phyloP scores from a whole-genome alignment of 92 coral and sea anemone species.

The Phenganax subtilis region DNA sequence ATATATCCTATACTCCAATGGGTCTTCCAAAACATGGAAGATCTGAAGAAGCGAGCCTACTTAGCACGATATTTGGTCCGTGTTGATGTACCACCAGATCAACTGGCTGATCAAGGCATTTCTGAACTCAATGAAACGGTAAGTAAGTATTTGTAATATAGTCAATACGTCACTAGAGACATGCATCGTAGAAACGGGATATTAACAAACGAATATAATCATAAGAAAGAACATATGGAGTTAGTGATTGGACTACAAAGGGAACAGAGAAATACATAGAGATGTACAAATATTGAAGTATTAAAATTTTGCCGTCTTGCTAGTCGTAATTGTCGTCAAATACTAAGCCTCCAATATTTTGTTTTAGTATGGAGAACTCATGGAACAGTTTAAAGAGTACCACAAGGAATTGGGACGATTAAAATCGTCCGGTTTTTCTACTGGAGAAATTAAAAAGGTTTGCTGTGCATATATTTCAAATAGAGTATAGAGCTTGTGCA shows the following conservation, averaged over 20 bases:
- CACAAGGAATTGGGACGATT: slow-evolving; percentile 84
- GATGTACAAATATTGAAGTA: too few relatives aligned
- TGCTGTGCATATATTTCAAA: neutral
- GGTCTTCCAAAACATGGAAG: slow-evolving; percentile 81
- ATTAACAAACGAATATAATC: too few relatives aligned
- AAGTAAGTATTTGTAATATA: slow-evolving; percentile 14
- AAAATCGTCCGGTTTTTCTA: slow-evolving; percentile 81
- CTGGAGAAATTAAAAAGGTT: slow-evolving; percentile 95
- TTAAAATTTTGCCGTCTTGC: too few relatives aligned
- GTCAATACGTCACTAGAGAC: too few relatives aligned
- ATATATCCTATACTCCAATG: slow-evolving; percentile 91
- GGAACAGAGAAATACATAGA: too few relatives aligned
- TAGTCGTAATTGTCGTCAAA: neutral
- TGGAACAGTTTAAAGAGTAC: slow-evolving; percentile 91
- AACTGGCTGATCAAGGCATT: slow-evolving; percentile 80
- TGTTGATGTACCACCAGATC: slow-evolving; percentile 83
- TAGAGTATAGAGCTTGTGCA: too few relatives aligned
- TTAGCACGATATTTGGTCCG: slow-evolving; percentile 86
- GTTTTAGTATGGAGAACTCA: slow-evolving; percentile 65
- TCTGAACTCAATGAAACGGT: slow-evolving; percentile 75
- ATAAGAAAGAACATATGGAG: too few relatives aligned
- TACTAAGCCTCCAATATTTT: slow-evolving; percentile 25
- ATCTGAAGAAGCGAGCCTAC: slow-evolving; percentile 85
- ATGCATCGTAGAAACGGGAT: too few relatives aligned
- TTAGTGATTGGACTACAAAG: too few relatives aligned